Conservation (phyloP, 2,113 vertebrate genomes). For the Xiphorhynchus elegans region DNA sequence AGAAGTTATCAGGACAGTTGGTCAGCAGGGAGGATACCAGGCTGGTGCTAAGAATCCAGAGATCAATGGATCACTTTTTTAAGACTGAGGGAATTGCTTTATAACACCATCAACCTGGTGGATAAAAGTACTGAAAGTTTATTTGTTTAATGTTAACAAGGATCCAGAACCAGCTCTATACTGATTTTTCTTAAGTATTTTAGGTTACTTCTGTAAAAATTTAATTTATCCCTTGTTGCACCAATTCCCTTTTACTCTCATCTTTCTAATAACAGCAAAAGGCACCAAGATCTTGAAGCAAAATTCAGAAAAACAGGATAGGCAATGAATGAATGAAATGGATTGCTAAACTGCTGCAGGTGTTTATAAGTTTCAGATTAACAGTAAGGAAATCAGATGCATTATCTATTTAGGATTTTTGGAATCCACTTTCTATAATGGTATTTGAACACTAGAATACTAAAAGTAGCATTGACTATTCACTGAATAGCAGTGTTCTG, state of each 20-base stretch:
- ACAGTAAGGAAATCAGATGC: not conserved
- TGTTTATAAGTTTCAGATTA: not conserved
- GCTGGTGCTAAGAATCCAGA: not conserved
- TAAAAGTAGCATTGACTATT: not conserved
- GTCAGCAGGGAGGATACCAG: not conserved
- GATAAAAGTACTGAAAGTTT: not conserved
- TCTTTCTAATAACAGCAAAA: not conserved
- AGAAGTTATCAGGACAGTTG: not conserved
- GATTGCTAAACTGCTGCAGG: not conserved
- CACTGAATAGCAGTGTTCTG: not conserved
- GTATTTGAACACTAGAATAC: not conserved
- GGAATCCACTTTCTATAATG: not conserved
- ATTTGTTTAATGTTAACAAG: not conserved
- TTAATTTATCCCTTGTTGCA: not conserved
- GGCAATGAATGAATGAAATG: not conserved
- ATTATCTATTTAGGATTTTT: not conserved
- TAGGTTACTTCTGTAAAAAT: not conserved
- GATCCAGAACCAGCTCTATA: not conserved
- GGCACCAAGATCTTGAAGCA: not conserved
- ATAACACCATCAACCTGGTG: not conserved
- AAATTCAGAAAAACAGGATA: not conserved
- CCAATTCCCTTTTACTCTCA: not conserved
- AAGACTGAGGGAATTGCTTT: not conserved
- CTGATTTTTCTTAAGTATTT: not conserved
- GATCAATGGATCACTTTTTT: not conserved